Evolutionary conservation across 2,888 invertebrate genomes (phyloP), one percentile per base, ranked within the genome.

Genomic region (Melanargia galathea): DNA sequence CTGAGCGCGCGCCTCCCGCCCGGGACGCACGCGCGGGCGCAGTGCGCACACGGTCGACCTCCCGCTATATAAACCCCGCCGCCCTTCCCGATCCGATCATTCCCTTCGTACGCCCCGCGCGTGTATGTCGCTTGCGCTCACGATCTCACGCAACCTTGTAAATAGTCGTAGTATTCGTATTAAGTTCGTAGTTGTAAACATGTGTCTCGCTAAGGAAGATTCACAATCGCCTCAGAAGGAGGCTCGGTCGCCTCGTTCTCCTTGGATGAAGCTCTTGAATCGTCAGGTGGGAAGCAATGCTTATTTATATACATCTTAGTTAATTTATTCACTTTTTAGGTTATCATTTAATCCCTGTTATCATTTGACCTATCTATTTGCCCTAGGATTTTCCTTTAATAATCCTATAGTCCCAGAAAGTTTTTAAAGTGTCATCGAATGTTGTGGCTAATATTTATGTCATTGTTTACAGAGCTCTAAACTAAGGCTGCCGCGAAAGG

Each of bases 151-250:
- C 74, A 74, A 73, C 74, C 70, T 77, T 89, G 89, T 89, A 88
- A 83, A 88, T 89, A 88, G 85, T 68, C 69, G 68, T 73, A 73
- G 65, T 51, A 81, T 75, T 65, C 58, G 56, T 67, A 82, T 71
- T 76, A 72, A 82, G 80, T 79, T 85, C 81, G 77, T 78, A 84
- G 77, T 78, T 52, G 52, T 52, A 74, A 84, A 80, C 69, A 93
- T 93, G 93, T 93, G 93, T 87, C 84, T 92, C 75, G 83, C 85
- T 82, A 92, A 92, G 82, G 88, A 91, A 77, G 81, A 85, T 71
- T 81, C 81, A 66, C 80, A 86, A 73, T 87, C 90, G 66, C 86
- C 87, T 74, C 82, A 81, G 73, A 87, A 86, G 77, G 87, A 89
- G 84, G 84, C 78, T 66, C 75, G 76, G 68, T 83, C 90, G 64